A percentile compares a stretch with the other conserved stretches of the same genome.
Conservation (phyloP, 1,140 invertebrate genomes). For the Tyrophagus putrescentiae region DNA sequence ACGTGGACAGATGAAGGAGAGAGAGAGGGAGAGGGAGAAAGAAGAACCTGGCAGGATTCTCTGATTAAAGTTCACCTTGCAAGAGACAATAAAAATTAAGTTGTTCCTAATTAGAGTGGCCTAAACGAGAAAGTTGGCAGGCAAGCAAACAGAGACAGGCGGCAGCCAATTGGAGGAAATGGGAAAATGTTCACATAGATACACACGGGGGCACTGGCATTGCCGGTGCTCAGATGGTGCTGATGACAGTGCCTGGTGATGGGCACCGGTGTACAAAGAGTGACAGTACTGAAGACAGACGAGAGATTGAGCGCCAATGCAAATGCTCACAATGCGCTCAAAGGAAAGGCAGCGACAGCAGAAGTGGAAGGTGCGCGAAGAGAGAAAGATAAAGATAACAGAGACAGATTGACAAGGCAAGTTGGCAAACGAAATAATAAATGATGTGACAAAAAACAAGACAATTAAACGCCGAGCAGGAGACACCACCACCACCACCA, state of each 20-base stretch:
- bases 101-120: slow-evolving; percentile 6
- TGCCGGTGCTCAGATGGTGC: too few species aligned
- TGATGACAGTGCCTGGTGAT: too few species aligned
- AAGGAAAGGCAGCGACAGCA: background rate
- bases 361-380: background rate
- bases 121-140: background rate
- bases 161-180: slow-evolving; percentile 1
- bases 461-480: slow-evolving; percentile 11
- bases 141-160: too few species aligned
- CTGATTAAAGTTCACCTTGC: background rate
- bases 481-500: slow-evolving; percentile 2
- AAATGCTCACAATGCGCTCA: too few species aligned
- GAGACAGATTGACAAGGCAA: slow-evolving; percentile 12
- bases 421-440: slow-evolving; percentile 1
- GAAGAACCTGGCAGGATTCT: too few species aligned
- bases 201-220: background rate
- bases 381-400: slow-evolving; percentile 1
- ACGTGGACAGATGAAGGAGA: background rate
- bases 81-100: slow-evolving; percentile 8
- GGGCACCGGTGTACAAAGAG: background rate
- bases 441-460: slow-evolving; percentile 16
- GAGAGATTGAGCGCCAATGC: too few species aligned
- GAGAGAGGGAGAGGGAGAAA: too few species aligned
- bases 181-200: background rate
- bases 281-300: too few species aligned